Percentiles rank a stretch among this genome's conserved stretches.
These are phyloP conservation scores for Sitobion miscanthi DNA, from an alignment of 1,140 invertebrate species.

Conservation along the genomic window DNA sequence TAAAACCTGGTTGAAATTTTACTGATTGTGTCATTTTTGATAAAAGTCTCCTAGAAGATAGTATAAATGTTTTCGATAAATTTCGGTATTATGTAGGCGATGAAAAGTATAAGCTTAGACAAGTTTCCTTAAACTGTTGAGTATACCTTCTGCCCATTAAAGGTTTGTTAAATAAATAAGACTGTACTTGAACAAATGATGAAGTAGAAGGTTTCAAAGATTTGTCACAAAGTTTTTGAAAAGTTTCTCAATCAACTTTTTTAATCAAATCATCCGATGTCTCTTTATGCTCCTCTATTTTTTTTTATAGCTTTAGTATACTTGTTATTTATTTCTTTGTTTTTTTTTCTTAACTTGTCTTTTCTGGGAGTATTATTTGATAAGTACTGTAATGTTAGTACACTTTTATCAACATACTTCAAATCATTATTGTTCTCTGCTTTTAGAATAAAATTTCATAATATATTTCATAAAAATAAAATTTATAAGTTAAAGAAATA, in stretches of 20 bases:
- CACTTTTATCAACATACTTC: background rate
- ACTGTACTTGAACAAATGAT: background rate
- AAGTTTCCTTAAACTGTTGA: background rate
- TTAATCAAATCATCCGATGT: background rate
- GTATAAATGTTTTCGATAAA: constrained; percentile 9
- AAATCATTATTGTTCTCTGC: background rate
- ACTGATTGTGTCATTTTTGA: background rate
- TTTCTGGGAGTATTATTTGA: background rate
- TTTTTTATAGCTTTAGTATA: background rate
- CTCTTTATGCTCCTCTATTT: background rate
- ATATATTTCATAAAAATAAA: background rate
- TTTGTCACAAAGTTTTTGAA: constrained; percentile 6
- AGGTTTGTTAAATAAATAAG: background rate
- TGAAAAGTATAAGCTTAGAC: background rate
- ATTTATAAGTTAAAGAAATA: background rate
- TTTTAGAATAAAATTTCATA: background rate
- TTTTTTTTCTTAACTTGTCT: background rate
- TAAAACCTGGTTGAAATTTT: background rate
- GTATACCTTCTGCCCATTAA: background rate
- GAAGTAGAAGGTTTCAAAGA: background rate
- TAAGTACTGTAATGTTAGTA: background rate
- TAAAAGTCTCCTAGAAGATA: constrained; percentile 13
- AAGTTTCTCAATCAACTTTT: background rate
- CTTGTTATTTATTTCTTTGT: background rate
- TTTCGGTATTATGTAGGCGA: background rate